Conservation (phyloP, 2,113 vertebrate genomes). For the Python bivittatus region DNA sequence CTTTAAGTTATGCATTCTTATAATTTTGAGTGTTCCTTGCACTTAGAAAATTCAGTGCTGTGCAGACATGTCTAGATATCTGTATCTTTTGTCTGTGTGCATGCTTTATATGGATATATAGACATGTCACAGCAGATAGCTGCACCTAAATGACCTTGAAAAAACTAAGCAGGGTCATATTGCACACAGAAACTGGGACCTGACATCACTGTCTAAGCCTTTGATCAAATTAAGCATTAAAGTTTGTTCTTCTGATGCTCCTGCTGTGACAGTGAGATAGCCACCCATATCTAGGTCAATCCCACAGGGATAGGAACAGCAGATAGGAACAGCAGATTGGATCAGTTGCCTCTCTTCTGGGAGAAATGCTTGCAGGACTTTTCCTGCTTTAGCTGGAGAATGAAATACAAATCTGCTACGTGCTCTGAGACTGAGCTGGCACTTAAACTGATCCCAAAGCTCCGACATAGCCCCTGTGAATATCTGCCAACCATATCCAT, state of each 20-base stretch:
- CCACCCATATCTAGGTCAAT: not conserved
- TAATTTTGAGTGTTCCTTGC: too few species aligned
- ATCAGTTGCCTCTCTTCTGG: not conserved
- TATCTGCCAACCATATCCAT: not conserved
- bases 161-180: too few species aligned
- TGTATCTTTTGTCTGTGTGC: too few species aligned
- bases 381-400: not conserved
- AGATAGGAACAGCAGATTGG: too few species aligned
- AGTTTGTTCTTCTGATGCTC: not conserved
- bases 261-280: not conserved
- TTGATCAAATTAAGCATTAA: not conserved
- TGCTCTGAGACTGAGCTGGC: not conserved
- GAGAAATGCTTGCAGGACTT: not conserved
- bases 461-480: not conserved
- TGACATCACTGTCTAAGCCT: not conserved
- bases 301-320: not conserved
- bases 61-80: too few species aligned
- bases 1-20: too few species aligned
- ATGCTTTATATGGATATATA: too few species aligned
- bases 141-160: too few species aligned
- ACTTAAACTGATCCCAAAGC: not conserved
- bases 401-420: not conserved
- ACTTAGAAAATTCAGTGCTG: too few species aligned
- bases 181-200: not conserved
- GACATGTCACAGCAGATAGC: too few species aligned